Conservation (phyloP, 2,797 vertebrate species). For the Sebastes matsubarae region DNA sequence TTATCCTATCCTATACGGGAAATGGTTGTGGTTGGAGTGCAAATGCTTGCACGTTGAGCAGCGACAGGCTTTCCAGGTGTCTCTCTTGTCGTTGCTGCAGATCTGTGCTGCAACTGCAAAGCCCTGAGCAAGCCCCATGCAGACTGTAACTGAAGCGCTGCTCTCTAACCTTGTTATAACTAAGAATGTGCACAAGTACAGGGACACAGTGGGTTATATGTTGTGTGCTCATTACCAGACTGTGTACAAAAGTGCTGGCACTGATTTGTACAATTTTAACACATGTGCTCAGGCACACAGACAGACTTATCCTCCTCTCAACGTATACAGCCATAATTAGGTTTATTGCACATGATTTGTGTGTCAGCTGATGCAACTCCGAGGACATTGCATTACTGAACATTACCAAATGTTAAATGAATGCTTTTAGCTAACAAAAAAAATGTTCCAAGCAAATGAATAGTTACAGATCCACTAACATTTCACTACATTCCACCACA, state of each 20-base stretch:
- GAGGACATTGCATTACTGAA: too few relatives aligned
- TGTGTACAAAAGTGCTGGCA: background rate
- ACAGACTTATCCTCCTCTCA: background rate
- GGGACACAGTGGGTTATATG: background rate
- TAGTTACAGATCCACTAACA: background rate
- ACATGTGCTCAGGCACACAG: conserved; percentile 2
- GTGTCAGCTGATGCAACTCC: conserved; percentile 8
- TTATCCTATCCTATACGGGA: background rate
- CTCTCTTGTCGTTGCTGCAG: background rate
- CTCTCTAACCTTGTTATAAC: conserved; percentile 14
- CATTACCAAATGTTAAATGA: background rate
- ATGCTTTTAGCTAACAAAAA: background rate
- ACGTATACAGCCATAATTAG: background rate
- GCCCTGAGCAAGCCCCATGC: background rate
- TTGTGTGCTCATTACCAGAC: conserved; percentile 10
- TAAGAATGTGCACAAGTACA: conserved; percentile 34
- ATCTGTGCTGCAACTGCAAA: background rate
- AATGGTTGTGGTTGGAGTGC: background rate
- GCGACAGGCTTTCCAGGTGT: background rate
- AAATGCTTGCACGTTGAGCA: background rate
- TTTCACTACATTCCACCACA: too few relatives aligned
- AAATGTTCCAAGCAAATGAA: background rate
- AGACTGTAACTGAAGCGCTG: conserved; percentile 9
- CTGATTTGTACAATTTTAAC: conserved; percentile 24
- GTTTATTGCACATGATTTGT: conserved; percentile 26